These are phyloP conservation scores for Taurulus bubalis DNA, from an alignment of 2,113 vertebrate species.

Conservation along the genomic window DNA sequence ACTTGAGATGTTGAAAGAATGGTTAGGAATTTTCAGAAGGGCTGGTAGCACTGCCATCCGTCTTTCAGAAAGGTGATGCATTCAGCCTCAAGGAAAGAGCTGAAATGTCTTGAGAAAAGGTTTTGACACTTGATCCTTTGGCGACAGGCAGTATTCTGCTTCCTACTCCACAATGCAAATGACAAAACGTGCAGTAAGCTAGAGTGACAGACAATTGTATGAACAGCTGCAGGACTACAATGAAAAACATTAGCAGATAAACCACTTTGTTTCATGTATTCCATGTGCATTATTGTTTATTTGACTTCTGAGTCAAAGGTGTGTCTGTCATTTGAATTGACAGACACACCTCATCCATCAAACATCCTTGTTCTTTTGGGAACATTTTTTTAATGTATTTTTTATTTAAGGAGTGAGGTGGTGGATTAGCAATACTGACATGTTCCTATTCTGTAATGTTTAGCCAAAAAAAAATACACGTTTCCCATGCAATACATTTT, in stretches of 20 bases:
- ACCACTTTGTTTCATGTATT: slow-evolving; percentile 15
- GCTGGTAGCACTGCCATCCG: slow-evolving; percentile 8
- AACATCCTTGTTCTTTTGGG: not conserved
- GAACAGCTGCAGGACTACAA: slow-evolving; percentile 7
- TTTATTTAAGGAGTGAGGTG: not conserved
- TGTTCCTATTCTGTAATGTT: not conserved
- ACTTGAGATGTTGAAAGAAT: slow-evolving; percentile 34
- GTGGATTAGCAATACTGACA: not conserved
- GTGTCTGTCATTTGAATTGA: slow-evolving; percentile 19
- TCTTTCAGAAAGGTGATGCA: slow-evolving; percentile 41
- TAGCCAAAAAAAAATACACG: not conserved
- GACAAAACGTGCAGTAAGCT: slow-evolving; percentile 17
- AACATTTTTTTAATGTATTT: not conserved
- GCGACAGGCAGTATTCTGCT: slow-evolving; percentile 8
- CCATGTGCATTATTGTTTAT: slow-evolving; percentile 25
- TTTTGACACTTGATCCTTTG: slow-evolving; percentile 11
- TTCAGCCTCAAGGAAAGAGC: slow-evolving; percentile 29
- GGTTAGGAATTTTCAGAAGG: slow-evolving; percentile 39
- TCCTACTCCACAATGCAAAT: not conserved
- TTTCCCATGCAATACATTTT: not conserved
- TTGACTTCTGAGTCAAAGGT: not conserved
- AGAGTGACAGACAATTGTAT: slow-evolving; percentile 30
- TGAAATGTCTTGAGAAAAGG: slow-evolving; percentile 31
- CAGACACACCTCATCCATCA: slow-evolving; percentile 9
- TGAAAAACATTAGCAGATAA: slow-evolving; percentile 5